Evolutionary conservation across 64 coral and sea anemone genomes (phyloP).

Genomic region (Cladopsammia gracilis): DNA sequence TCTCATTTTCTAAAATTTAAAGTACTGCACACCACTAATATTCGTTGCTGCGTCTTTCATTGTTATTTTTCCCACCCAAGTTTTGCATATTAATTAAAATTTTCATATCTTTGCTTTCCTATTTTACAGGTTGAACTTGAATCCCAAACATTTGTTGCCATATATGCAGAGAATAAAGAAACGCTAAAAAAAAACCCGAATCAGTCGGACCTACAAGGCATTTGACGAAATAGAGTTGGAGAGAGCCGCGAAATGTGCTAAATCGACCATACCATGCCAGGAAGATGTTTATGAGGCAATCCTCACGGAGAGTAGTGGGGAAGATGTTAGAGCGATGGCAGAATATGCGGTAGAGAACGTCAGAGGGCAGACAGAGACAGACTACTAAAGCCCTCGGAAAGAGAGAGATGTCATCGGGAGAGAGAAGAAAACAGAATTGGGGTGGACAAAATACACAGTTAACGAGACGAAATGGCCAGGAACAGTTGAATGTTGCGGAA

Average conservation of each 20-base stretch:
- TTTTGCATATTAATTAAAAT: constrained; percentile 63
- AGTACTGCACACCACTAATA: constrained; percentile 47
- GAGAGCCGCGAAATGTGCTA: constrained; percentile 72
- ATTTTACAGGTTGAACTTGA: constrained; percentile 75
- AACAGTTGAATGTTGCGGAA: constrained; percentile 70
- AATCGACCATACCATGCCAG: constrained; percentile 51
- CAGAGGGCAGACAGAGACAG: constrained; percentile 59
- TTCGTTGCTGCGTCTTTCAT: constrained; percentile 69
- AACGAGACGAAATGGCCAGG: constrained; percentile 74
- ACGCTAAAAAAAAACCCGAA: constrained; percentile 75
- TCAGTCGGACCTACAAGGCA: constrained; percentile 79
- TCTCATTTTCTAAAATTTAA: constrained; percentile 62
- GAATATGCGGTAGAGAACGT: constrained; percentile 79
- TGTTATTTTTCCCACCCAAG: constrained; percentile 74
- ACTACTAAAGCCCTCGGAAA: constrained; percentile 67
- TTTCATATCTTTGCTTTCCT: constrained; percentile 88
- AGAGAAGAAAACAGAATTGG: constrained; percentile 68
- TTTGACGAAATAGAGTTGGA: constrained; percentile 80
- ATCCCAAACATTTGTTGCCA: constrained; percentile 84
- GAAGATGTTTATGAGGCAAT: no score
- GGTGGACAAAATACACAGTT: constrained; percentile 66
- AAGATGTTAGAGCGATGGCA: constrained; percentile 75
- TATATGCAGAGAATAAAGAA: constrained; percentile 64
- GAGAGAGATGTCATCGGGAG: constrained; percentile 68
- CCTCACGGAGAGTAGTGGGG: constrained; percentile 71